Base-by-base conservation (phyloP, 1,140 invertebrate species). In the Macrocentrus cingulum region DNA sequence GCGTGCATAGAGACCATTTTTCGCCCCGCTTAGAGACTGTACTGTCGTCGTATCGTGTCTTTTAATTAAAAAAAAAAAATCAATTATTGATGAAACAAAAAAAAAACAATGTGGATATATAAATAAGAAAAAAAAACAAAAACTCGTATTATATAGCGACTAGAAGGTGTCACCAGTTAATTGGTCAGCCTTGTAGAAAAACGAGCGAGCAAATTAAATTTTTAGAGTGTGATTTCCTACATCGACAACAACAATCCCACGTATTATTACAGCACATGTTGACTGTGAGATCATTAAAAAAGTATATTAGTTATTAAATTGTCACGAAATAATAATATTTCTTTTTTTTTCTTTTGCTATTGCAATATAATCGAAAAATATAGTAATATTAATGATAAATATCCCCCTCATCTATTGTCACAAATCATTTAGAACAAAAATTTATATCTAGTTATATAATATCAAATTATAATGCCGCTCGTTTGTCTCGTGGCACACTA, bases 1-100 rank as follows among this genome's bases (percentile, higher is more conserved):
- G 52, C 41, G 39, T 55, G 52, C 4, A 29, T 25, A 23, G 45
- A 8, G 44, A 22, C 37, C 48, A 51, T 51, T 58, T 34, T 46
- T 58, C 11, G 7, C 51, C 37, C 37, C 39, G 44, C 36, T 51
- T 58, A 51, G 48, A 58, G 56, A 58, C 48, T 58, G 37, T 58
- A 58, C 56, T 25, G 37, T 44, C 37, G 39, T 48, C 32, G 54
- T 56, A 46, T 55, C 16, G 46, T 56, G 52, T 55, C 59, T 25
- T 51, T 19, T 34, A 18, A 23, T 41, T 44, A 23, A 45, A 15
- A 51, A 45, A 52, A 20, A 52, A 59, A 36, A 13, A 51, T 29
- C 29, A 54, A 54, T 25, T 29, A 42, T 50, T 8, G 5, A 58
- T 18, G 16, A 51, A 51, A 42, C 6, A 39, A 42, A 49, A 39